Conservation (phyloP, 2,797 vertebrate genomes). For the Malacoctenus gilli region DNA sequence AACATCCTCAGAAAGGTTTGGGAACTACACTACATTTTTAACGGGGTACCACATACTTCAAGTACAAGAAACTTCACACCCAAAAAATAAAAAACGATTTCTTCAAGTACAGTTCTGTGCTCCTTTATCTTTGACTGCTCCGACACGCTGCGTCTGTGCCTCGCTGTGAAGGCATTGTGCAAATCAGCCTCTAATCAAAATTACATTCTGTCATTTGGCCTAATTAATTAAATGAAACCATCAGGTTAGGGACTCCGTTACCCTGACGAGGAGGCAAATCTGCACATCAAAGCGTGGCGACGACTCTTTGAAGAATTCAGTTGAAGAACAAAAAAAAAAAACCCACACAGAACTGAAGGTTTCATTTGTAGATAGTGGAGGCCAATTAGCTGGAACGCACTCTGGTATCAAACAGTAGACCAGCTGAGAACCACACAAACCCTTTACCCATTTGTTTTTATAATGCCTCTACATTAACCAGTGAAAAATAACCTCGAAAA, state of each 20-base stretch:
- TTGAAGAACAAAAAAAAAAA: neutral
- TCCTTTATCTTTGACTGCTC: neutral
- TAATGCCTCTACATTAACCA: too few relatives aligned
- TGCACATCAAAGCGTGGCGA: conserved; percentile 24
- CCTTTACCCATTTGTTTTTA: too few relatives aligned
- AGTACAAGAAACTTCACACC: too few relatives aligned
- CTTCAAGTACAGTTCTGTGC: neutral
- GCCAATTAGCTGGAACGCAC: too few relatives aligned
- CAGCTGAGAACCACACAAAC: too few relatives aligned
- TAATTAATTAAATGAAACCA: conserved; percentile 28
- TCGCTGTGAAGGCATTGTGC: conserved; percentile 13
- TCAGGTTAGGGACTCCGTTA: conserved; percentile 9
- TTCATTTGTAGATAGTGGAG: too few relatives aligned
- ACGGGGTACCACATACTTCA: neutral
- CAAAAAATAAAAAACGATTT: neutral
- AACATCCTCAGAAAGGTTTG: neutral
- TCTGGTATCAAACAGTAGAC: too few relatives aligned
- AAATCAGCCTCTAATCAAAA: conserved; percentile 33
- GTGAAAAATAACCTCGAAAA: too few relatives aligned
- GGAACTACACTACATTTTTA: neutral
- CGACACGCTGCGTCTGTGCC: neutral
- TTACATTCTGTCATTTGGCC: conserved; percentile 33
- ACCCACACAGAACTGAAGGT: too few relatives aligned
- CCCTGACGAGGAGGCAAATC: conserved; percentile 15
- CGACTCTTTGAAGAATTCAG: conserved; percentile 19